Evolutionary conservation across 92 coral and sea anemone species (phyloP), one percentile per base, ranked within the genome.

Genomic region (Blastomussa wellsi): DNA sequence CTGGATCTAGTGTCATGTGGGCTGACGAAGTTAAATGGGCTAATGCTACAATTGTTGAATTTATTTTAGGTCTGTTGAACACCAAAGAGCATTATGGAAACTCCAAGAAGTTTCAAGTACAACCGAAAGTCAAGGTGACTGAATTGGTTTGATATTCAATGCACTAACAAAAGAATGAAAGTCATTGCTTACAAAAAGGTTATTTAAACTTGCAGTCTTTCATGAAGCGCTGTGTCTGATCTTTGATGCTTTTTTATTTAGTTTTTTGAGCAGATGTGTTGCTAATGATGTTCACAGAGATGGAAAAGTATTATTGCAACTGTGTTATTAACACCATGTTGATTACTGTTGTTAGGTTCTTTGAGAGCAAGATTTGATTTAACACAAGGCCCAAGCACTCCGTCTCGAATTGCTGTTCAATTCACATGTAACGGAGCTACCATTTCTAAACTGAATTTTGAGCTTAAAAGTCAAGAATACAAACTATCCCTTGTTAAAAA

Each of bases 401-500:
- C 98, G 4, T 93, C 97, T 41, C 90, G 98, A 73, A 91, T 96
- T 62, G 98, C 98, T 67, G 96, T 94, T 70, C 98, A 96, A 88
- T 96, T 96, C 64, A 87, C 95, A 2, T 94, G 98, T 42, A 94
- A 93, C 83, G 98, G 98, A 29, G 97, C 98, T 36, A 96, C 98
- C 59, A 90, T 96, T 68, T 96, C 98, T 11, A 96, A 94, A 91
- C 84, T 96, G 70, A 93, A 94, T 80, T 96, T 94, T 92, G 96
- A 94, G 74, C 91, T 96, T 31, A 91, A 89, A 84, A 94, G 93
- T 84, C 91, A 93, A 79, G 95, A 90, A 83, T 96, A 96, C 88
- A 94, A 94, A 96, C 86, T 96, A 71, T 96, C 98, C 29, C 94
- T 96, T 69, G 98, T 96, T 47, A 96, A 96, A 79, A 96, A 90